These are phyloP conservation scores for Streptopelia turtur DNA, from an alignment of 2,797 vertebrate species.

Conservation along the genomic window DNA sequence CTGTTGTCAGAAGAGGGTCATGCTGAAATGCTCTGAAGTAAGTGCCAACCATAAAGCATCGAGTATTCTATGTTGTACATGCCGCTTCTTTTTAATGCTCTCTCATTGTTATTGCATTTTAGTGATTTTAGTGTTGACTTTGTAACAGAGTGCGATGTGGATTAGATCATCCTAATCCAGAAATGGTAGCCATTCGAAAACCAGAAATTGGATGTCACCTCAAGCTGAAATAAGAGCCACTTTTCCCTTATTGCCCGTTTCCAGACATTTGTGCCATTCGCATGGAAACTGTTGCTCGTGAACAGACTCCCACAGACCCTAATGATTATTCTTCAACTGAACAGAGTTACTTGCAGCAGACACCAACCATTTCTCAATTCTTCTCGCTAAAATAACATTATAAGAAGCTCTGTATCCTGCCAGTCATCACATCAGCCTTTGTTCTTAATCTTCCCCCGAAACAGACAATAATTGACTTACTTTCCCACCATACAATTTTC, in stretches of 20 bases:
- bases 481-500: background rate
- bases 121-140: background rate
- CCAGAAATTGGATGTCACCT: background rate
- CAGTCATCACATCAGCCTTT: background rate
- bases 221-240: background rate
- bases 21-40: conserved; percentile 74
- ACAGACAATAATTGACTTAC: background rate
- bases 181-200: conserved; percentile 54
- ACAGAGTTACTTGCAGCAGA: background rate
- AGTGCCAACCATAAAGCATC: conserved; percentile 47
- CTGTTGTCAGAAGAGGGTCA: conserved; percentile 77
- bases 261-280: background rate
- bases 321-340: background rate
- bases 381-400: background rate
- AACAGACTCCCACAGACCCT: background rate
- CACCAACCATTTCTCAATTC: background rate
- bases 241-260: background rate
- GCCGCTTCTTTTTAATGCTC: conserved; percentile 30
- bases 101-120: conserved; percentile 3
- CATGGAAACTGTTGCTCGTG: background rate
- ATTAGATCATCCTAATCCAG: conserved; percentile 54
- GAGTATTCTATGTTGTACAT: background rate
- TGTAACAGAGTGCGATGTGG: background rate
- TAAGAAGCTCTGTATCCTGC: background rate
- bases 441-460: conserved; percentile 14